These are phyloP conservation scores for Nymphalis urticae DNA, from an alignment of 2,888 invertebrate species.

Conservation along the genomic window DNA sequence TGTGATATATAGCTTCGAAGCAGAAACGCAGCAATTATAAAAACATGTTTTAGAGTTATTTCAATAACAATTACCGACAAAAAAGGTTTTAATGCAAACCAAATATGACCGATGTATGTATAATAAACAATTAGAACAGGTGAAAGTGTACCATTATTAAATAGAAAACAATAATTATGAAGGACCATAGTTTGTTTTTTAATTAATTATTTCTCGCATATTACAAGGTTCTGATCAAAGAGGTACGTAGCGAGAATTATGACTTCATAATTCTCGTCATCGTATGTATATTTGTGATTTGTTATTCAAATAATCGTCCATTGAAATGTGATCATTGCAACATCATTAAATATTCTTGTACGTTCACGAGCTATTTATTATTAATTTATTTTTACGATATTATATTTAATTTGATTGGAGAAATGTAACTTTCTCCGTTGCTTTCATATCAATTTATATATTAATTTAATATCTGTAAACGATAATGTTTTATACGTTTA, in stretches of 20 bases:
- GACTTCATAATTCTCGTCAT: conserved; percentile 26
- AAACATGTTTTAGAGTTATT: too few relatives aligned
- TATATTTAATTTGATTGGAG: neutral
- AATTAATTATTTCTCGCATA: too few relatives aligned
- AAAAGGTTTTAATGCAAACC: too few relatives aligned
- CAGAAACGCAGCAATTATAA: too few relatives aligned
- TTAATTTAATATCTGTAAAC: neutral
- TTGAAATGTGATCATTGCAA: conserved; percentile 3
- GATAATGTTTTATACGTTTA: neutral
- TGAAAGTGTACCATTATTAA: too few relatives aligned
- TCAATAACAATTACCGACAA: too few relatives aligned
- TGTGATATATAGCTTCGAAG: too few relatives aligned
- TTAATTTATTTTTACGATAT: neutral
- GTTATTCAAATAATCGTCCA: conserved; percentile 23
- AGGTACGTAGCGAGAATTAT: conserved; percentile 10
- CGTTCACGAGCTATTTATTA: neutral
- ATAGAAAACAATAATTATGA: too few relatives aligned
- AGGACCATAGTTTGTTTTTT: too few relatives aligned
- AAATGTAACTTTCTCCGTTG: conserved; percentile 1
- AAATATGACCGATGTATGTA: too few relatives aligned
- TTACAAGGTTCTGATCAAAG: neutral
- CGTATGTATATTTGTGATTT: neutral
- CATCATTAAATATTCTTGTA: conserved; percentile 2
- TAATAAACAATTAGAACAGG: too few relatives aligned
- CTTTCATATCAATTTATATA: neutral